A percentile compares a stretch with the other conserved stretches of the same genome.
Evolutionary conservation across 2,888 invertebrate genomes (phyloP).

Genomic region (Pelosia muscerda): DNA sequence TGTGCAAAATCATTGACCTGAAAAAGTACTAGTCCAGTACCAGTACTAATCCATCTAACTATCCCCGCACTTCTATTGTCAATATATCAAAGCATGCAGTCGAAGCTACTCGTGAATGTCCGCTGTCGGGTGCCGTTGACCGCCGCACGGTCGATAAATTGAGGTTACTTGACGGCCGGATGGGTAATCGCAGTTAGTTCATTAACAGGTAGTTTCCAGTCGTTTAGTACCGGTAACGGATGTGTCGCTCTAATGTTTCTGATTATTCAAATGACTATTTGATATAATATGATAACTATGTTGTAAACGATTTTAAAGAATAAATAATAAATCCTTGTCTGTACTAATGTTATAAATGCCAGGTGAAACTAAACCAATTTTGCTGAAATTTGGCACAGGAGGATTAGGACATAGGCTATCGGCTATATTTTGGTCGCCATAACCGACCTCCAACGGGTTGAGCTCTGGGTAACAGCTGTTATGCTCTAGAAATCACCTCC

Average conservation of each 20-base stretch:
- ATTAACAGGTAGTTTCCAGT: constrained; percentile 2
- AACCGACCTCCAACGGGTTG: too few species aligned
- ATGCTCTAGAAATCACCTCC: background rate
- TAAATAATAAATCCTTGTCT: too few species aligned
- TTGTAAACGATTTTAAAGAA: too few species aligned
- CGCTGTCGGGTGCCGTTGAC: background rate
- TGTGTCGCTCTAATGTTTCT: background rate
- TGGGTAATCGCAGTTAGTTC: constrained; percentile 5
- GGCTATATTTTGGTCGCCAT: too few species aligned
- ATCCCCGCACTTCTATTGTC: background rate
- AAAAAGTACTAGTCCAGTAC: too few species aligned
- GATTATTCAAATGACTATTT: background rate
- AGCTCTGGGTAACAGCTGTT: too few species aligned
- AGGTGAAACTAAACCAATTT: too few species aligned
- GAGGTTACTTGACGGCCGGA: constrained; percentile 17
- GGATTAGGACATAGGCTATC: too few species aligned
- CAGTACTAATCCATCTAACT: background rate
- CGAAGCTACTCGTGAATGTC: constrained; percentile 2
- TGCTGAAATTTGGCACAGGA: too few species aligned
- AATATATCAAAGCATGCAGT: background rate
- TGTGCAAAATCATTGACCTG: background rate
- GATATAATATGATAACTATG: too few species aligned
- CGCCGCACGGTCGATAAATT: constrained; percentile 17
- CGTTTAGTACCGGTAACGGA: background rate
- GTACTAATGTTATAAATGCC: too few species aligned